A percentile compares a stretch with the other conserved stretches of the same genome.
phyloP scores from a whole-genome alignment of 2,888 invertebrate species.

The Cotesia congregata region DNA sequence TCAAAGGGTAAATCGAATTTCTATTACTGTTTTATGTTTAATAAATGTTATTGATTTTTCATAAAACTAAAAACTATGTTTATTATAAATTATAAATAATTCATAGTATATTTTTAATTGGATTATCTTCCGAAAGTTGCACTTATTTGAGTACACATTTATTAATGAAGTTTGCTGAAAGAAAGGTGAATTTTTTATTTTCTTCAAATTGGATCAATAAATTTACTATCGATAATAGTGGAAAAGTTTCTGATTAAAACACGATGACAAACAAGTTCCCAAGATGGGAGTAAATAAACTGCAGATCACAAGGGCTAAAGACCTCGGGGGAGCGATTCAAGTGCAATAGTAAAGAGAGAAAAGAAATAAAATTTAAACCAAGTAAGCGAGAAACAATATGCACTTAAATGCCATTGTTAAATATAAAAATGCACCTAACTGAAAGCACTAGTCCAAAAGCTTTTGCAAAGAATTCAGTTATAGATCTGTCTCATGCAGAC shows the following conservation, averaged over 20 bases:
- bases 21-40: conserved; percentile 1
- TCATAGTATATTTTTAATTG: no score
- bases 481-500: conserved; percentile 23
- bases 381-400: conserved; percentile 5
- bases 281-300: conserved; percentile 4
- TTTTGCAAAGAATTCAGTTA: conserved; percentile 31
- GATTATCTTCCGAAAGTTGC: no score
- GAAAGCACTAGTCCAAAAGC: conserved; percentile 15
- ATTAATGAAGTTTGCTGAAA: no score
- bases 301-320: background rate
- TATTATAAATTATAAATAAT: no score
- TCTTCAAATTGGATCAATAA: background rate
- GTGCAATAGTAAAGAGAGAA: conserved; percentile 14
- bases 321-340: conserved; percentile 1
- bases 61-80: background rate
- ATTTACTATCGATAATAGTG: background rate
- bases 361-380: conserved; percentile 17
- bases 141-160: no score
- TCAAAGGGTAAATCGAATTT: conserved; percentile 12
- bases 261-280: conserved; percentile 21
- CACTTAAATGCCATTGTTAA: conserved; percentile 28
- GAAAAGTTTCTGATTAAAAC: conserved; percentile 2
- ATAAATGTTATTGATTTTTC: background rate
- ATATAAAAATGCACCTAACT: conserved; percentile 11
- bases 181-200: no score